These are phyloP conservation scores for Isurus oxyrinchus DNA, from an alignment of 2,113 vertebrate genomes.

Conservation along the genomic window DNA sequence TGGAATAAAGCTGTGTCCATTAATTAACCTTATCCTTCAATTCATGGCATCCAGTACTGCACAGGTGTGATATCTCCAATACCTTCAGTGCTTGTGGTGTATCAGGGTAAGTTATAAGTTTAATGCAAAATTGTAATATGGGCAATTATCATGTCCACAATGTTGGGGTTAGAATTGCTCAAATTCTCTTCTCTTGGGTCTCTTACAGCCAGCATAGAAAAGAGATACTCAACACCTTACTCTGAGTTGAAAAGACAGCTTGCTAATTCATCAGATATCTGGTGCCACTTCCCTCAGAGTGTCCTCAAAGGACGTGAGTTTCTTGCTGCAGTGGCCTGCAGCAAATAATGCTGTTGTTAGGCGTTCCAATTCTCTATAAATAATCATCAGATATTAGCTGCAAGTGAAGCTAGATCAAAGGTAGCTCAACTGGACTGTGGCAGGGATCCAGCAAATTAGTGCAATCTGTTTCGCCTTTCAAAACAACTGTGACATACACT, in stretches of 20 bases:
- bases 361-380: background rate
- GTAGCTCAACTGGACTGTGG: background rate
- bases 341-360: background rate
- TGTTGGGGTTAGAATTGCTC: background rate
- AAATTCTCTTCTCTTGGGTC: background rate
- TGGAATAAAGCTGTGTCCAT: background rate
- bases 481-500: background rate
- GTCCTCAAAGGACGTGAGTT: background rate
- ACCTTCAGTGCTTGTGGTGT: background rate
- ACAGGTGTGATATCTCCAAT: background rate
- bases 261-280: background rate
- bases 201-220: background rate
- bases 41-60: background rate
- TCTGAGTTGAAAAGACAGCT: background rate
- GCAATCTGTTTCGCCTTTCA: background rate
- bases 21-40: background rate
- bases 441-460: background rate
- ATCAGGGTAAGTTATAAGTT: background rate
- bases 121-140: background rate
- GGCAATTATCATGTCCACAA: background rate
- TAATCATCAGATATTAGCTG: background rate
- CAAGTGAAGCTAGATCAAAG: background rate
- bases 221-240: background rate
- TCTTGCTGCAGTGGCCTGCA: background rate
- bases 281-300: background rate